Percentiles rank a stretch among this genome's conserved stretches.
Conservation (phyloP, 2,113 vertebrate genomes). For the Syngnathus typhle region DNA sequence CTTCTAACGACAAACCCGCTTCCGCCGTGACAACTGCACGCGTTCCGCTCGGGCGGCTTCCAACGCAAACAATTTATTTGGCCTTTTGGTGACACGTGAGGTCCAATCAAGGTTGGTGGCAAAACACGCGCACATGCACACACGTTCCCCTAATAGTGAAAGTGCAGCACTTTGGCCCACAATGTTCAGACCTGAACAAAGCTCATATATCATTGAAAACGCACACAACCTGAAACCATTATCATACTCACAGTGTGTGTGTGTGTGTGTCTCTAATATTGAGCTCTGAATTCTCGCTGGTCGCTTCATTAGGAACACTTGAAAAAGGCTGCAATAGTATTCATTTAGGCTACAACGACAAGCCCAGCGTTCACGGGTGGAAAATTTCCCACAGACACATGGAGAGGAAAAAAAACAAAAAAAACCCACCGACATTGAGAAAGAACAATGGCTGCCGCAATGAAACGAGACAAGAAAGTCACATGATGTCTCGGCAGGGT, state of each 20-base stretch:
- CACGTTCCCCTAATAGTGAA: background rate
- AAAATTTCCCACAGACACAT: background rate
- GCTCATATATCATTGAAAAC: constrained; percentile 67
- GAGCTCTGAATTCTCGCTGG: background rate
- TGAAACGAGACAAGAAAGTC: background rate
- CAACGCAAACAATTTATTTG: constrained; percentile 6
- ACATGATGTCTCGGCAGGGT: background rate
- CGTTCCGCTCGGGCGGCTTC: background rate
- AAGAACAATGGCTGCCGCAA: background rate
- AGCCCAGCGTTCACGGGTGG: background rate
- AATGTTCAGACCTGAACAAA: constrained; percentile 58
- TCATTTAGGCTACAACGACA: no score
- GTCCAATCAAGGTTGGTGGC: background rate
- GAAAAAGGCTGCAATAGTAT: background rate
- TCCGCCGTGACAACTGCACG: background rate
- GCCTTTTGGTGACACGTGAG: background rate
- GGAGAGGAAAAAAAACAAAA: no score
- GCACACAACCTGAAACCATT: constrained; percentile 50
- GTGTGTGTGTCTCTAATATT: constrained; percentile 2
- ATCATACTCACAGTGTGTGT: constrained; percentile 54
- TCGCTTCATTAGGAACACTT: background rate
- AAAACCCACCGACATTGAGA: background rate
- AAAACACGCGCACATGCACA: background rate
- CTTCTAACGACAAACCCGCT: no score
- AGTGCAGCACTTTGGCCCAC: constrained; percentile 36